Base-by-base conservation (phyloP, 2,113 vertebrate species). In the Plecturocebus donacophilus region DNA sequence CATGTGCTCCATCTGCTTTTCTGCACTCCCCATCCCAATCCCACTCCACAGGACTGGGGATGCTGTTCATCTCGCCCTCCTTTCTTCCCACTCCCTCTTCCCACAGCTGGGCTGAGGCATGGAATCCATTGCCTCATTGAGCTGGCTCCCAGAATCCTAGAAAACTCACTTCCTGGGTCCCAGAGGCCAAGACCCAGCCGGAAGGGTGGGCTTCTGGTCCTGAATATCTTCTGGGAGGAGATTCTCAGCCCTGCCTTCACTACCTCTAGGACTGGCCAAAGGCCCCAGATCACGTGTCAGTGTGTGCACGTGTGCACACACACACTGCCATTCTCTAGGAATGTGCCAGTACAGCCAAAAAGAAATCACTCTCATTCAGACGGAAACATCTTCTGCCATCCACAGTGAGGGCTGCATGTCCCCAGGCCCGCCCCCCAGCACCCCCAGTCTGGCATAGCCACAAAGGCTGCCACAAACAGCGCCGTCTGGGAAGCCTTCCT, bases 61-160 rank as follows among this genome's bases (percentile, higher is more conserved):
- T 4, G 47, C 5, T 61, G 83, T 30, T 71, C 90, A 25, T 84
- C 71, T 95, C 87, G 23, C 70, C 84, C 70, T 75, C 68, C 80
- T 91, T 80, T 91, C 91, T 84, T 56, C 90, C 96, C 66, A 61
- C 80, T 77, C 86, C 27, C 64, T 76, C 56, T 83, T 86, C 93
- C 92, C 92, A 86, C 94, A 97, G 96, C 95, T 97, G 97, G 95
- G 71, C 93, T 66, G 54, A 66, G 9, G 89, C 87, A 84, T 2
- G 1, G 96, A 96, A 96, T 83, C 71, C 90, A 95, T 35, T 87
- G 96, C 94, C 90, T 98, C 95, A 91, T 1, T 14, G 52, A 84
- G 87, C 47, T 79, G 93, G 87, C 66, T 96, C 82, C 61, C 87
- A 88, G 87, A 83, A 97, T 83, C 95, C 92, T 95, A 94, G 90